Evolutionary conservation across 2,113 vertebrate species (phyloP), one percentile per base, ranked within the genome.

Genomic region (Ptilonorhynchus violaceus): DNA sequence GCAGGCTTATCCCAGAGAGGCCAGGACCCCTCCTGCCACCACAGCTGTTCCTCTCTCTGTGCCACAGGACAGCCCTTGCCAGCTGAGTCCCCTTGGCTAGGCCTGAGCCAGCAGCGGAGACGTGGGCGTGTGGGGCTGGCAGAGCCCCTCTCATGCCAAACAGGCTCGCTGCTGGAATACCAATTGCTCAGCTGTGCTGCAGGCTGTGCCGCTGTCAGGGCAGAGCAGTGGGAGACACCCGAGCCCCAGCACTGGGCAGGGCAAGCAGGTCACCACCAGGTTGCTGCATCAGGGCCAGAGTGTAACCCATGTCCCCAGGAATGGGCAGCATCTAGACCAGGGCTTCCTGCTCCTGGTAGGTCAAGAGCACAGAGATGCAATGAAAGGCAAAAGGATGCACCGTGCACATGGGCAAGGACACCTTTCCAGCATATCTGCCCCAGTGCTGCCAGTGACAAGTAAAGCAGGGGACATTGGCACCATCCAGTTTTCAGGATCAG

Each of bases 101-200:
- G 75, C 88, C 80, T 10, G 25, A 91, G 85, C 85, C 88, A 80
- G 59, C 53, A 79, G 67, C 14, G 1, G 63, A 94, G 82, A 73
- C 2, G 44, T 83, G 82, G 88, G 75, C 8, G 5, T 25, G 7
- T 39, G 62, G 77, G 74, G 69, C 66, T 41, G 52, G 85, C 85
- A 91, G 81, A 93, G n/a, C 53, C 92, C 67, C 27, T 82, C 77
- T 90, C 3, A 9, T 92, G 85, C 92, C 88, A 88, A 92, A 63
- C 10, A 66, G 59, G 46, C 67, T 94, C 7, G 6, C 75, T 85
- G 67, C 82, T 1, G 75, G 96, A 94, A 97, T 95, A 95, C 78
- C 82, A 95, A 95, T 75, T 85, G 59, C 70, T 95, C 92, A 95
- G 82, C 94, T 95, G 88, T 83, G 95, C 90, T 11, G 3, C 3